Evolutionary conservation across 2,888 invertebrate genomes (phyloP).

Genomic region (Lasioglossum zephyrum): DNA sequence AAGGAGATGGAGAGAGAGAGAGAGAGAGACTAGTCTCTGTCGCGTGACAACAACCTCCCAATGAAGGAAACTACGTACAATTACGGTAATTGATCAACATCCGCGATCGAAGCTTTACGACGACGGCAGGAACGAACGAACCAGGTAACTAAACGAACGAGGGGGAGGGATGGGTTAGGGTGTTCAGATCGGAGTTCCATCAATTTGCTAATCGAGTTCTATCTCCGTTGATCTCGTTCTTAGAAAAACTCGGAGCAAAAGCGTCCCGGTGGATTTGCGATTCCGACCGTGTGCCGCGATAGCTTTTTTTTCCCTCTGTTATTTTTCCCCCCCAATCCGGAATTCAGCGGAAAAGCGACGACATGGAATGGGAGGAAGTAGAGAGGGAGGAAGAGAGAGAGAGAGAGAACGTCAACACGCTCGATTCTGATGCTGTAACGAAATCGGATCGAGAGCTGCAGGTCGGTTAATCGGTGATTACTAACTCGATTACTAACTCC

Average conservation of each 20-base stretch:
- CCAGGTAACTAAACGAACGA: neutral
- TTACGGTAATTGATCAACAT: constrained; percentile 72
- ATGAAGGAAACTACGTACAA: constrained; percentile 54
- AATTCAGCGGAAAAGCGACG: constrained; percentile 1
- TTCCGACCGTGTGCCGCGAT: neutral
- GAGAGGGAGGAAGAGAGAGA: neutral
- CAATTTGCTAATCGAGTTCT: constrained; percentile 69
- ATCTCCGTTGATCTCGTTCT: constrained; percentile 27
- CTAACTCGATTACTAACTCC: neutral
- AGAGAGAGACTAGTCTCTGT: constrained; percentile 10
- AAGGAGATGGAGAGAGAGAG: no score
- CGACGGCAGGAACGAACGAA: constrained; percentile 5
- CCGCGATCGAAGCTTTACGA: constrained; percentile 57
- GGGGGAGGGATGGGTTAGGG: neutral
- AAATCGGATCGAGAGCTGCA: constrained; percentile 22
- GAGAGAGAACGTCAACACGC: neutral
- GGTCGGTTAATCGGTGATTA: constrained; percentile 7
- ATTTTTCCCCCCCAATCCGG: constrained; percentile 25
- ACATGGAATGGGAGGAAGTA: neutral
- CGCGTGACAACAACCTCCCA: constrained; percentile 61
- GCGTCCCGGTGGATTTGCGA: constrained; percentile 14
- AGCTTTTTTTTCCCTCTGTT: constrained; percentile 10
- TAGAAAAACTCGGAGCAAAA: constrained; percentile 8
- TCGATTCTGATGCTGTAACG: neutral
- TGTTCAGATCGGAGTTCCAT: constrained; percentile 40